phyloP scores from a whole-genome alignment of 2,113 vertebrate species.

The Rattus rattus region DNA sequence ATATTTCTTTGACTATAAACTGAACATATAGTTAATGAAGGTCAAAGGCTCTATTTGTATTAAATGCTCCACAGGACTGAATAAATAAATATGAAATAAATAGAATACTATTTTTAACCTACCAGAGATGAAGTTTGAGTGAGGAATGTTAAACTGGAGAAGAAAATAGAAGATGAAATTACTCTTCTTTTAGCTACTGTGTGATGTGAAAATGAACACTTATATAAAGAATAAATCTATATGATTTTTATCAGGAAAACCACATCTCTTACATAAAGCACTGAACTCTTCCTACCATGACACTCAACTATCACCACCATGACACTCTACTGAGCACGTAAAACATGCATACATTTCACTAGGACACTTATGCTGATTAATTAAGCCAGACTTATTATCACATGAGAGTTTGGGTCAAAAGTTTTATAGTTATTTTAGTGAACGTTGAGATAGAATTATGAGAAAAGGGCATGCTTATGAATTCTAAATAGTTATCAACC shows the following conservation, averaged over 20 bases:
- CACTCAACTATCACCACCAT: neutral
- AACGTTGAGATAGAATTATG: constrained; percentile 7
- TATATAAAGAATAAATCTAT: neutral
- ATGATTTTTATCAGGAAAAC: neutral
- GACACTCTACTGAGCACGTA: neutral
- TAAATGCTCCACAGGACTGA: neutral
- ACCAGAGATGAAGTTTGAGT: neutral
- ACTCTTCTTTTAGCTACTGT: neutral
- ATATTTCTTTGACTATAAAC: neutral
- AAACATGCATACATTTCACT: neutral
- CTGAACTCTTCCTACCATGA: neutral
- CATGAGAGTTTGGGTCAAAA: neutral
- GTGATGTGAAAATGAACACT: neutral
- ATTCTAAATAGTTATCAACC: neutral
- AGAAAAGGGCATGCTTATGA: neutral
- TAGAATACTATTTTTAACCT: neutral
- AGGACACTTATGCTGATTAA: neutral
- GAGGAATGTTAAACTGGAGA: neutral
- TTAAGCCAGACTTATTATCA: neutral
- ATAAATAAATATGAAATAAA: neutral
- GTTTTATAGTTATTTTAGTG: neutral
- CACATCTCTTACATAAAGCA: neutral
- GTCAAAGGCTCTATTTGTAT: neutral
- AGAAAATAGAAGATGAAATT: neutral
- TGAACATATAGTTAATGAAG: neutral